These are phyloP conservation scores for Ailurus styani DNA, from an alignment of 2,113 vertebrate genomes.

Conservation along the genomic window DNA sequence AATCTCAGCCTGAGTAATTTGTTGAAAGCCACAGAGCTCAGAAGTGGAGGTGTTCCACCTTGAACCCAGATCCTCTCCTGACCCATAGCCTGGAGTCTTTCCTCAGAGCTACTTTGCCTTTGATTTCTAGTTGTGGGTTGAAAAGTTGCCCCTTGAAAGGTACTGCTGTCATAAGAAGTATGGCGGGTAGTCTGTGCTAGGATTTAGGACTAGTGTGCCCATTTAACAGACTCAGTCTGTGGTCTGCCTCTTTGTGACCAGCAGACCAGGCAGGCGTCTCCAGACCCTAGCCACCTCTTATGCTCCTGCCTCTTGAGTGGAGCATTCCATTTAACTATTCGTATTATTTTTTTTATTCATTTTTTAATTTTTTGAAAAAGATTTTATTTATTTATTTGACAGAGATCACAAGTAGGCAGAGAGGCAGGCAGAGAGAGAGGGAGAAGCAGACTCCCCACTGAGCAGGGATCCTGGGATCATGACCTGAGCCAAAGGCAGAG, in stretches of 20 bases:
- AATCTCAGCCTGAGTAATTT: not conserved
- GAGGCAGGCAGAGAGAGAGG: too few species aligned
- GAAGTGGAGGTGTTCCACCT: not conserved
- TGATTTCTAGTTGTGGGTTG: not conserved
- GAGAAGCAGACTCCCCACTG: too few species aligned
- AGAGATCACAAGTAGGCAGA: too few species aligned
- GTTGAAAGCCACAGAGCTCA: not conserved
- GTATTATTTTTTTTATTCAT: not conserved
- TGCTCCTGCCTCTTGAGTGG: not conserved
- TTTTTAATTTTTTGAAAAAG: too few species aligned
- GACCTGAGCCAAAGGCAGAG: too few species aligned
- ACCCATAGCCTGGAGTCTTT: not conserved
- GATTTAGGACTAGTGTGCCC: not conserved
- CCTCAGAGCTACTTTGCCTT: not conserved
- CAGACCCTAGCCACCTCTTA: not conserved
- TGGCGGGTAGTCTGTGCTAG: not conserved
- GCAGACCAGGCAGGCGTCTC: not conserved
- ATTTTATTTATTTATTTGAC: too few species aligned
- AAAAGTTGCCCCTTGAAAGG: not conserved
- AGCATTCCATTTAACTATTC: not conserved
- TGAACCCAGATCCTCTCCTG: not conserved
- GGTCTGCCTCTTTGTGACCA: not conserved
- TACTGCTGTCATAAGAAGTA: rapidly evolving
- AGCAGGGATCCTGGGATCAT: too few species aligned
- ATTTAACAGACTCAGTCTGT: not conserved